A percentile compares a stretch with the other conserved stretches of the same genome.
Evolutionary conservation across 2,113 vertebrate genomes (phyloP).

Genomic region (Picathartes gymnocephalus): DNA sequence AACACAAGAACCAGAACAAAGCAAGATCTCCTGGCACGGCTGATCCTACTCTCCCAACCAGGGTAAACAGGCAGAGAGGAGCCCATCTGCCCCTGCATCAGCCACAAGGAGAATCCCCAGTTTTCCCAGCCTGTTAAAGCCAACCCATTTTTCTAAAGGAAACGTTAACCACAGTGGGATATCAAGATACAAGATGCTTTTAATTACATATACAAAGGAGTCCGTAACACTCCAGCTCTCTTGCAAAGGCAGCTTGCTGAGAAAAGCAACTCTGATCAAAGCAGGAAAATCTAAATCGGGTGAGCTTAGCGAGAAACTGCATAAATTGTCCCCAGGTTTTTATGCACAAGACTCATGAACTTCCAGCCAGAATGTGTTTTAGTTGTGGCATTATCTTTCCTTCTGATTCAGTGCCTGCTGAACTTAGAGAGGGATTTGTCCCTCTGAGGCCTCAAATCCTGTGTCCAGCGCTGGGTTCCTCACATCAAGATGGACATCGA

Average conservation of each 20-base stretch:
- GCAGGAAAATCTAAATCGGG: not conserved
- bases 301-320: not conserved
- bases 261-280: slow-evolving; percentile 25
- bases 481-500: not conserved
- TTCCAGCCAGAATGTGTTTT: not conserved
- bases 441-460: not conserved
- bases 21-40: not conserved
- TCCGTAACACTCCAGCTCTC: not conserved
- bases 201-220: slow-evolving; percentile 23
- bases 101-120: not conserved
- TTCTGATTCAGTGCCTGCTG: not conserved
- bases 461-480: not conserved
- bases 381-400: not conserved
- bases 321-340: not conserved
- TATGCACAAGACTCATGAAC: not conserved
- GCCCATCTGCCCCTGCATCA: not conserved
- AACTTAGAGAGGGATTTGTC: not conserved
- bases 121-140: not conserved
- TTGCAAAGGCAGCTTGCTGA: slow-evolving; percentile 17
- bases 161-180: not conserved
- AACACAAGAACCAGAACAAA: not conserved
- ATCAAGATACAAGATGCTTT: not conserved
- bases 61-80: not conserved
- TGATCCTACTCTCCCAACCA: not conserved
- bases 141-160: not conserved